A percentile compares a stretch with the other conserved stretches of the same genome.
Evolutionary conservation across 2,113 vertebrate genomes (phyloP).

Genomic region (Cryptotis parvus): DNA sequence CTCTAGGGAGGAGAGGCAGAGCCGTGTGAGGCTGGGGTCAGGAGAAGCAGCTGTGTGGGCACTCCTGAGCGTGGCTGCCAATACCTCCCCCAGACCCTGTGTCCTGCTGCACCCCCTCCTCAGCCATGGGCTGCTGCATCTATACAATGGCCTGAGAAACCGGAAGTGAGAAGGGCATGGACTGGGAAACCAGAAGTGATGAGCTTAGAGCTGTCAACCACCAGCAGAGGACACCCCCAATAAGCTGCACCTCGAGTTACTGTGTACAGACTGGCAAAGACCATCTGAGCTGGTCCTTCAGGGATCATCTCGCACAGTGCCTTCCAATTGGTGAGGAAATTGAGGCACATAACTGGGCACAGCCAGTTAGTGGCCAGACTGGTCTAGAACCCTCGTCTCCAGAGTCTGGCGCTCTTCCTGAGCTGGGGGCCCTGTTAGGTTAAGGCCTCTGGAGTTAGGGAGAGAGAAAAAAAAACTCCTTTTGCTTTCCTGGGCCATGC

Average conservation of each 20-base stretch:
- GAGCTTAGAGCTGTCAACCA: not conserved
- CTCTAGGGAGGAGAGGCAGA: conserved; percentile 85
- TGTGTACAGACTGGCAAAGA: not conserved
- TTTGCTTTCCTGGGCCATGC: no score
- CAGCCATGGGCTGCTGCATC: not conserved
- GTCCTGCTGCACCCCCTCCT: not conserved
- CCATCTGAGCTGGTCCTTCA: no score
- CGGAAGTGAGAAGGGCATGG: not conserved
- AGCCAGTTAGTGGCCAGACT: not conserved
- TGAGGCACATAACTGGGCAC: not conserved
- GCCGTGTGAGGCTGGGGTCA: fast-evolving
- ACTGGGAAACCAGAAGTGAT: fast-evolving
- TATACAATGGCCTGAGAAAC: not conserved
- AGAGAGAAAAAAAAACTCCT: no score
- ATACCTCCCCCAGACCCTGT: not conserved
- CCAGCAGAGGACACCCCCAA: fast-evolving
- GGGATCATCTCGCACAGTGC: not conserved
- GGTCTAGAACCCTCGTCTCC: not conserved
- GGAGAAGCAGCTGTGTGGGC: not conserved
- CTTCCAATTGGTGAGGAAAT: not conserved
- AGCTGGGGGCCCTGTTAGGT: no score
- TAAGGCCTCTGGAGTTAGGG: not conserved
- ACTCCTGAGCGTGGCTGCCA: not conserved
- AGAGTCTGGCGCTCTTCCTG: not conserved
- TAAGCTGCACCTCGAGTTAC: not conserved